A percentile compares a stretch with the other conserved stretches of the same genome.
Evolutionary conservation across 2,113 vertebrate genomes (phyloP).

Genomic region (Bujurquina vittata): DNA sequence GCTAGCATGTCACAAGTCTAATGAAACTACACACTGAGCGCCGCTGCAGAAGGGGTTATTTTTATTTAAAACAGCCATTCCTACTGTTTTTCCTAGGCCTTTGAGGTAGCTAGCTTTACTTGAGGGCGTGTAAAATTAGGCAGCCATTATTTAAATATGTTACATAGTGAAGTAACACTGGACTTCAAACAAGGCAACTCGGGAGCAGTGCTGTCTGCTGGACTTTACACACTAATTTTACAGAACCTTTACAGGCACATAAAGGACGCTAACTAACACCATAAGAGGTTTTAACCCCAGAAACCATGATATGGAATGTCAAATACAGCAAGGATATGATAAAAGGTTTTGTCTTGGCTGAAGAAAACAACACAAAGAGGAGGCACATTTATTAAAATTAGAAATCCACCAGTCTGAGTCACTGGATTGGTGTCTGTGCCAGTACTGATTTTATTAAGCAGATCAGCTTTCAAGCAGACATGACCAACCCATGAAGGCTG

Average conservation of each 20-base stretch:
- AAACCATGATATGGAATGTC: background rate
- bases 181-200: background rate
- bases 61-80: background rate
- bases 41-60: background rate
- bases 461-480: conserved; percentile 12
- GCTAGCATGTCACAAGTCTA: too few relatives aligned
- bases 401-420: background rate
- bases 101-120: background rate
- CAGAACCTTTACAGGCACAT: background rate
- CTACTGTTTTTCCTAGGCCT: background rate
- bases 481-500: background rate
- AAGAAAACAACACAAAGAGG: background rate
- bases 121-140: background rate
- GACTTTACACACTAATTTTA: background rate
- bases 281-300: background rate
- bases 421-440: background rate
- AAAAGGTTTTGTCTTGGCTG: background rate
- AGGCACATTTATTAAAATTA: background rate
- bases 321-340: background rate
- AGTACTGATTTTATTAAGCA: conserved; percentile 5
- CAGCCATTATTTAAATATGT: background rate
- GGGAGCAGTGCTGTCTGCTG: background rate
- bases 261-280: background rate
- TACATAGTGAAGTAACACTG: background rate
- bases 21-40: too few relatives aligned